Conservation (phyloP, 1,140 invertebrate genomes). For the Himalopsyche phryganea region DNA sequence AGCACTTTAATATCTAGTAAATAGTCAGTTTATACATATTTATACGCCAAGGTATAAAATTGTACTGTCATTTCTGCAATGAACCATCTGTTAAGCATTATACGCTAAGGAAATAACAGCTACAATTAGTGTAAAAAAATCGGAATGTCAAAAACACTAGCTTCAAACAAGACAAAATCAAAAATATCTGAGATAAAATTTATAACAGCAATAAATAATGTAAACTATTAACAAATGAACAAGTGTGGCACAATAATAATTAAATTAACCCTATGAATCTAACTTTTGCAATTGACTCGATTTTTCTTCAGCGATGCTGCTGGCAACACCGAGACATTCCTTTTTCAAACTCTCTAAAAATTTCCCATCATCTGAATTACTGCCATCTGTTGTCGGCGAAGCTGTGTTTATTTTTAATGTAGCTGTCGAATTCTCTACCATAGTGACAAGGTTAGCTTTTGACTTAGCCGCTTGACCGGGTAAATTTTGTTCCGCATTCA, state of each 20-base stretch:
- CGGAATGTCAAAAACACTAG: constrained; percentile 22
- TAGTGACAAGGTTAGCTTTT: not conserved
- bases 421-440: not conserved
- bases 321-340: constrained; percentile 24
- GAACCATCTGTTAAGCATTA: no score
- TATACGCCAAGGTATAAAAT: no score
- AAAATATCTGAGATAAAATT: not conserved
- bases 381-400: constrained; percentile 2
- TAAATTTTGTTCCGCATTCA: constrained; percentile 13
- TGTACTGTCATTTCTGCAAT: no score
- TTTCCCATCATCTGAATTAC: constrained; percentile 7
- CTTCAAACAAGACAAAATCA: constrained; percentile 13
- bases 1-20: no score
- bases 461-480: constrained; percentile 26
- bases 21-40: no score
- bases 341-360: constrained; percentile 23
- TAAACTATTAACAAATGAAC: constrained; percentile 1
- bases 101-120: not conserved
- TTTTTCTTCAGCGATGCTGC: constrained; percentile 1
- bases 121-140: constrained; percentile 9
- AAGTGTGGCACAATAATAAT: constrained; percentile 1
- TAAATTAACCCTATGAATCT: constrained; percentile 13
- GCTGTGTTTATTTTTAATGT: constrained; percentile 10
- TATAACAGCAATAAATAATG: constrained; percentile 20
- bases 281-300: constrained; percentile 3